Evolutionary conservation across 2,888 invertebrate genomes (phyloP).

Genomic region (Linhomoeus sp.): DNA sequence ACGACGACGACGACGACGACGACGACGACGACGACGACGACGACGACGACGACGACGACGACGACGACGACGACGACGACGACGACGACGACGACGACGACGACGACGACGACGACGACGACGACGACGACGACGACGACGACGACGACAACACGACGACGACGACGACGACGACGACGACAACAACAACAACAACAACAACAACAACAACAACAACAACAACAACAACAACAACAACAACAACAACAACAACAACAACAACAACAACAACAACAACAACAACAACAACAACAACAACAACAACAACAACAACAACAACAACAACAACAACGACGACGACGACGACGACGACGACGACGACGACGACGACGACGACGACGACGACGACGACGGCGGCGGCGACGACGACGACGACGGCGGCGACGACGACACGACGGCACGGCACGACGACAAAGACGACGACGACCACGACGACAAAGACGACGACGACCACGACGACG

Average conservation of each 20-base stretch:
- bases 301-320: neutral
- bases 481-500: too few relatives aligned
- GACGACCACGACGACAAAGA: too few relatives aligned
- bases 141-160: too few relatives aligned
- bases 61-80: neutral
- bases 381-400: neutral
- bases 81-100: neutral
- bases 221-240: neutral
- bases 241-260: neutral
- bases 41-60: neutral
- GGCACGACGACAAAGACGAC: too few relatives aligned
- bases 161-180: neutral
- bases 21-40: neutral
- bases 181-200: neutral
- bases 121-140: neutral
- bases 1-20: neutral
- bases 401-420: neutral
- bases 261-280: too few relatives aligned
- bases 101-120: neutral
- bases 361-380: neutral
- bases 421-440: too few relatives aligned
- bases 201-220: neutral
- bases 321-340: neutral
- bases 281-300: neutral
- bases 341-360: neutral